Conservation (phyloP, 2,888 invertebrate genomes). For the Ferdinandea cuprea region DNA sequence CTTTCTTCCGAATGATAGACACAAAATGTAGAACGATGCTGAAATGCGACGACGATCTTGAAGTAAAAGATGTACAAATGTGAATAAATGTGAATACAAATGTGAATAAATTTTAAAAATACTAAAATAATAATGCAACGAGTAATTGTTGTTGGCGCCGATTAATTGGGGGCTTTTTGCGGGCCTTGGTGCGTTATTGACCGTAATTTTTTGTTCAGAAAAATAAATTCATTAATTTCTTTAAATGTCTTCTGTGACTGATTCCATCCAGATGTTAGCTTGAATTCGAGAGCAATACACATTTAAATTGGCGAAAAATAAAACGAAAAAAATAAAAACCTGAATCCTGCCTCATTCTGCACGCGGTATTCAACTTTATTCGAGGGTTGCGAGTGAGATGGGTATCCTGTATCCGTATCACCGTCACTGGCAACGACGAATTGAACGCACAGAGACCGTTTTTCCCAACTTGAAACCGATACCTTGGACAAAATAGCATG, state of each 20-base stretch:
- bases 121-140: neutral
- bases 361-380: constrained; percentile 51
- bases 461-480: constrained; percentile 67
- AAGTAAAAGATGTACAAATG: constrained; percentile 7
- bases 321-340: neutral
- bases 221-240: neutral
- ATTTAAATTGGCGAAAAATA: constrained; percentile 21
- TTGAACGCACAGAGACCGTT: constrained; percentile 41
- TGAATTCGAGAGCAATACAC: constrained; percentile 20
- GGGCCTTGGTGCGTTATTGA: constrained; percentile 32
- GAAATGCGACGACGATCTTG: constrained; percentile 8
- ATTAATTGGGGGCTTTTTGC: constrained; percentile 8
- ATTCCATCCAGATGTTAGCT: constrained; percentile 46
- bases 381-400: constrained; percentile 53
- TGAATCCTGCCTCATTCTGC: constrained; percentile 35
- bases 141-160: constrained; percentile 8
- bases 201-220: constrained; percentile 29
- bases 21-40: constrained; percentile 7
- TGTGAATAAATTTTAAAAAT: constrained; percentile 1
- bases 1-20: constrained; percentile 48
- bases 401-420: constrained; percentile 68
- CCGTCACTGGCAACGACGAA: constrained; percentile 42
- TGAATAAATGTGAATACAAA: neutral
- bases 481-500: constrained; percentile 71
- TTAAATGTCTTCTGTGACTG: neutral